Percentiles rank a stretch among this genome's conserved stretches.
Evolutionary conservation across 1,140 invertebrate species (phyloP).

Genomic region (Latrodectus geometricus): DNA sequence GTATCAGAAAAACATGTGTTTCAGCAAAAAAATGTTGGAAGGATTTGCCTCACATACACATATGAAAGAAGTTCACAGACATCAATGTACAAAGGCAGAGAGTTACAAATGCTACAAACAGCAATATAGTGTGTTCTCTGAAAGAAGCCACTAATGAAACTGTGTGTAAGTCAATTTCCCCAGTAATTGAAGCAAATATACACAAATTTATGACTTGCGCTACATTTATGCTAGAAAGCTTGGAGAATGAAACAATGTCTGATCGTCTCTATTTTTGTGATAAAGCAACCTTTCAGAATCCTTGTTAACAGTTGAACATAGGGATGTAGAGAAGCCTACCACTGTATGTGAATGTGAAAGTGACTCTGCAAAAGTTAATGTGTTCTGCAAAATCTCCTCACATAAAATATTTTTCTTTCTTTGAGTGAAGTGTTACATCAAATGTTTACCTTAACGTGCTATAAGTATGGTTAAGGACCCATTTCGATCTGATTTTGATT

Average conservation of each 20-base stretch:
- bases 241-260: slow-evolving; percentile 9
- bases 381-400: background rate
- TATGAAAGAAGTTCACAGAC: background rate
- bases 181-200: background rate
- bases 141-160: slow-evolving; percentile 1
- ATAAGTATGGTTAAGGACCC: background rate
- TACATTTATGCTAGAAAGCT: background rate
- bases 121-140: background rate
- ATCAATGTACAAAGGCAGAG: background rate
- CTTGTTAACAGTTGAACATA: background rate
- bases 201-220: background rate
- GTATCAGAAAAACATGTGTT: background rate
- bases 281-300: background rate
- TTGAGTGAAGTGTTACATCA: background rate
- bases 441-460: slow-evolving; percentile 4
- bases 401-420: background rate
- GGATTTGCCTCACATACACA: background rate
- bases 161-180: background rate
- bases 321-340: slow-evolving; percentile 3
- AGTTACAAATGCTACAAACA: slow-evolving; percentile 6
- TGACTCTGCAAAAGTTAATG: background rate
- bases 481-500: too few species aligned
- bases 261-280: background rate
- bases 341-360: background rate
- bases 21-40: background rate